phyloP scores from a whole-genome alignment of 2,113 vertebrate genomes.

The Tragelaphus scriptus region DNA sequence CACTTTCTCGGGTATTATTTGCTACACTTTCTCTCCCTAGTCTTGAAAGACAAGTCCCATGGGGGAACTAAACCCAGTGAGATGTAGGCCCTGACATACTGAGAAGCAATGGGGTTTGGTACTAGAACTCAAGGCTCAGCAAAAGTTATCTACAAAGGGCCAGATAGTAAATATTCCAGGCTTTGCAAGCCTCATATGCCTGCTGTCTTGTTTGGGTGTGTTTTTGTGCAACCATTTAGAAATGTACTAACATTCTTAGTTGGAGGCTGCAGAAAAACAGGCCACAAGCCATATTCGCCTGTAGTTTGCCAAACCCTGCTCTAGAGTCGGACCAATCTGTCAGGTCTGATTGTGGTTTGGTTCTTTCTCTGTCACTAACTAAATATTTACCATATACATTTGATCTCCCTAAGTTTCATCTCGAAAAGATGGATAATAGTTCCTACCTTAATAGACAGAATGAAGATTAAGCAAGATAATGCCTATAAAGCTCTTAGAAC shows the following conservation, averaged over 20 bases:
- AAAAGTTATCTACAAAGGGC: not conserved
- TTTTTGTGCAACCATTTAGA: not conserved
- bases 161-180: not conserved
- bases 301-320: not conserved
- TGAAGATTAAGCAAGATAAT: not conserved
- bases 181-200: not conserved
- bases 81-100: not conserved
- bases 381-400: not conserved
- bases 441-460: not conserved
- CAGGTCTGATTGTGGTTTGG: not conserved
- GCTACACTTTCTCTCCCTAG: not conserved
- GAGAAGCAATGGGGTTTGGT: not conserved
- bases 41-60: not conserved
- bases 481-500: not conserved
- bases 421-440: not conserved
- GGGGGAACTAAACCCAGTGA: not conserved
- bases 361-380: not conserved
- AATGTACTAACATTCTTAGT: not conserved
- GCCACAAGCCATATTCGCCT: not conserved
- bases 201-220: not conserved
- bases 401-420: not conserved
- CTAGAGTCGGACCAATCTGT: not conserved
- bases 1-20: not conserved
- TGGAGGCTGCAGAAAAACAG: not conserved
- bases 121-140: not conserved